These are phyloP conservation scores for Protomyctophum bolini DNA, from an alignment of 2,113 vertebrate species.

Conservation along the genomic window DNA sequence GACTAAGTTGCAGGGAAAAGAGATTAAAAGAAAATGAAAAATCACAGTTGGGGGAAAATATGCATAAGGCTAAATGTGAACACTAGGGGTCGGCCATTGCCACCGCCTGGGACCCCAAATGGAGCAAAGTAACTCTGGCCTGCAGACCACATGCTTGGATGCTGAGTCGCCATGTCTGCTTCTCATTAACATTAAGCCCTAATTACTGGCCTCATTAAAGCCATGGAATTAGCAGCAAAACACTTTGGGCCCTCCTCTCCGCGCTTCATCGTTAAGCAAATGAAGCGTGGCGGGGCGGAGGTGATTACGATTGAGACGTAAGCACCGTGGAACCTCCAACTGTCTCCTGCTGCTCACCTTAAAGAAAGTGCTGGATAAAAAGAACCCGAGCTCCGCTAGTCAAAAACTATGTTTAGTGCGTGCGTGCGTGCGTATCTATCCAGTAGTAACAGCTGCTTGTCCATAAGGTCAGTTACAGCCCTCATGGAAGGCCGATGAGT, in stretches of 20 bases:
- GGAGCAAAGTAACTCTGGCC: neutral
- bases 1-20: neutral
- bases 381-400: slow-evolving; percentile 48
- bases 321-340: slow-evolving; percentile 59
- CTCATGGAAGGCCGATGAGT: slow-evolving; percentile 28
- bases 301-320: slow-evolving; percentile 75
- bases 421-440: slow-evolving; percentile 32
- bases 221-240: slow-evolving; percentile 71
- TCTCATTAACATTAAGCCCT: slow-evolving; percentile 78
- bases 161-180: slow-evolving; percentile 53
- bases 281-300: slow-evolving; percentile 71
- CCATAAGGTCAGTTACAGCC: slow-evolving; percentile 52
- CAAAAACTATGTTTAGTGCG: slow-evolving; percentile 19
- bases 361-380: slow-evolving; percentile 23
- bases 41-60: neutral
- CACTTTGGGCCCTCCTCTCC: slow-evolving; percentile 61
- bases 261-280: slow-evolving; percentile 76
- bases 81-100: too few relatives aligned
- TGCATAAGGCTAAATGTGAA: too few relatives aligned
- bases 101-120: too few relatives aligned
- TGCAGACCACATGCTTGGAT: slow-evolving; percentile 35
- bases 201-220: slow-evolving; percentile 79
- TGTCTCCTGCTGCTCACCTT: slow-evolving; percentile 59
- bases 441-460: slow-evolving; percentile 20
- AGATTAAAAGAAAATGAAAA: neutral